Evolutionary conservation across 2,797 vertebrate genomes (phyloP).

Genomic region (Psittacula echo): DNA sequence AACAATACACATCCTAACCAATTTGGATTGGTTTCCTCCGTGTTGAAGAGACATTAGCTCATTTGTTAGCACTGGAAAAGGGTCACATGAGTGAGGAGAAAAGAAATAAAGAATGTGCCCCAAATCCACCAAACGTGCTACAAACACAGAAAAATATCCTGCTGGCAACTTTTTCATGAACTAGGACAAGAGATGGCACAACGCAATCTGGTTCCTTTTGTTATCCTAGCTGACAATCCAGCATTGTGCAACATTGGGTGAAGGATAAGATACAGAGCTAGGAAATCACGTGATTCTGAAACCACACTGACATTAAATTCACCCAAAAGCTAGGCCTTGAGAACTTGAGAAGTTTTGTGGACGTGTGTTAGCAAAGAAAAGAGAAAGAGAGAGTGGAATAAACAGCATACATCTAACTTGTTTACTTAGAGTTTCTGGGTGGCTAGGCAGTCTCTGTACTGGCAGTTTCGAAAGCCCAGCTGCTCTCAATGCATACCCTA

Average conservation of each 20-base stretch:
- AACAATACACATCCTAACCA: constrained; percentile 45
- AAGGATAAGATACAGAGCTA: constrained; percentile 28
- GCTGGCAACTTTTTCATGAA: constrained; percentile 17
- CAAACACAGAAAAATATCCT: constrained; percentile 22
- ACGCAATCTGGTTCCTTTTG: constrained; percentile 22
- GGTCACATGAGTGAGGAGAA: constrained; percentile 27
- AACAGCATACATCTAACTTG: not conserved
- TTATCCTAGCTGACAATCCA: constrained; percentile 17
- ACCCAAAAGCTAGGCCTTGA: constrained; percentile 56
- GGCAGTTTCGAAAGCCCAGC: not conserved
- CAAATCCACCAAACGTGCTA: constrained; percentile 30
- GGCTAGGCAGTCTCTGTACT: not conserved
- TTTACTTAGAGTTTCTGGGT: not conserved
- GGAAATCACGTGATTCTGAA: constrained; percentile 29
- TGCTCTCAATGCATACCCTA: not conserved
- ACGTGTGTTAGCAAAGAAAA: constrained; percentile 58
- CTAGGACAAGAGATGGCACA: constrained; percentile 43
- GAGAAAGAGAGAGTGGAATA: constrained; percentile 57
- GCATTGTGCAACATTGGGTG: not conserved
- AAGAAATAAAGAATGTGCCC: constrained; percentile 46
- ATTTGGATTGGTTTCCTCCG: not conserved
- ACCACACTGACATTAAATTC: constrained; percentile 30
- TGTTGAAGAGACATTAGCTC: constrained; percentile 5
- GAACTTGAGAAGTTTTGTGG: constrained; percentile 37
- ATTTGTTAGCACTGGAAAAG: constrained; percentile 45